Evolutionary conservation across 1,140 invertebrate species (phyloP), one percentile per base, ranked within the genome.

Genomic region (Atta colombica): DNA sequence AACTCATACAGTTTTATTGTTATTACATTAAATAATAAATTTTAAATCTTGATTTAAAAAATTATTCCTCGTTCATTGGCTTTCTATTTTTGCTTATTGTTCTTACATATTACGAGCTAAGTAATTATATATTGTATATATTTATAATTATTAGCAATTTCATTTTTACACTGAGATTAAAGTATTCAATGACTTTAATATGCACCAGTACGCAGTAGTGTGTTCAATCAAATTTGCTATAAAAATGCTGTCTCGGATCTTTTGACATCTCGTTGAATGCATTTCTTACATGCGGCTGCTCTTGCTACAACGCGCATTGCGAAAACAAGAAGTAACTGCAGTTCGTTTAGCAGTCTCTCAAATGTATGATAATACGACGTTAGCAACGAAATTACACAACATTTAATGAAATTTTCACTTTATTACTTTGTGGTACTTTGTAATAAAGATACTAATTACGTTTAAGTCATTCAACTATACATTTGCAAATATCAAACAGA

Each of bases 161-260:
- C 8, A 45, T 10, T 45, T 45, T 45, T 45, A 45, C 2, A 10
- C 39, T 39, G 39, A 45, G 8, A 45, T 45, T 10, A 45, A 8
- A 45, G 2, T 45, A 45, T 45, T 8, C 10, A 45, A 45, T 45
- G 39, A 45, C 0, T 45, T 45, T 45, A 45, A 45, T 45, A 45
- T 45, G 8, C 10, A 45, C 39, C 8, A 45, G 39, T 45, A 10
- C 39, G 39, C 39, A 45, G 10, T 45, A 45, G 8, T 45, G 39
- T 1, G 8, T 45, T 10, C 39, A 45, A 45, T 45, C 39, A 45
- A 45, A 45, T 45, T 45, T 7, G 8, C 39, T 45, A 45, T 45
- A 45, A 81, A 81, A 81, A 16, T 58, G 35, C 66, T 81, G 78
- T 58, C 65, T n/a, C 61, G 61, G n/a, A 68, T 68, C 61, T 80